Evolutionary conservation across 2,797 vertebrate genomes (phyloP).

Genomic region (Mareca penelope): DNA sequence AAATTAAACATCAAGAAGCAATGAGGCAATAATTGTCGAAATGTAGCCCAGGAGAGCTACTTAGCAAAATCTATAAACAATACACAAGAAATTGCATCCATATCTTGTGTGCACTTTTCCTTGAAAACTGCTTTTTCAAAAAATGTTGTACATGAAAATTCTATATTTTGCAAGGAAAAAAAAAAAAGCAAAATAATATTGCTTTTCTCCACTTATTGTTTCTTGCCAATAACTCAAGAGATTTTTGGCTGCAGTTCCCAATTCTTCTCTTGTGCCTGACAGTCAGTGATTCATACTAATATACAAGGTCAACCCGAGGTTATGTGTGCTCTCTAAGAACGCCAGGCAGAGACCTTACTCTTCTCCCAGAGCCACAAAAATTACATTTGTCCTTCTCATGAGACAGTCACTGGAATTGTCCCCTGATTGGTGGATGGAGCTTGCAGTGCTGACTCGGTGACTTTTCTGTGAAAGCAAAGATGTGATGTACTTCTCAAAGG

Average conservation of each 20-base stretch:
- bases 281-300: constrained; percentile 23
- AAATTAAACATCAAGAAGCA: constrained; percentile 20
- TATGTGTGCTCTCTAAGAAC: not conserved
- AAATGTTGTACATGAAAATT: not conserved
- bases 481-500: not conserved
- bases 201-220: constrained; percentile 7
- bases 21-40: constrained; percentile 15
- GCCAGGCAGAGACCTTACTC: not conserved
- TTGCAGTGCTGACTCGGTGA: not conserved
- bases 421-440: not conserved
- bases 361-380: not conserved
- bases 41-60: not conserved
- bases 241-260: constrained; percentile 39
- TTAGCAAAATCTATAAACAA: not conserved
- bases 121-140: constrained; percentile 37
- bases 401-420: not conserved
- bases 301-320: not conserved
- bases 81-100: not conserved
- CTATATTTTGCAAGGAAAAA: not conserved
- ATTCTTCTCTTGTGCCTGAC: not conserved
- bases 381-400: not conserved
- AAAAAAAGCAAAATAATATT: not conserved
- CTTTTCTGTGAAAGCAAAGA: not conserved
- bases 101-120: not conserved
- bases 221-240: constrained; percentile 21